Evolutionary conservation across 30 jellyfish, hydroid and myxozoan species (phyloP), one percentile per base, ranked within the genome.

Genomic region (Aurelia sp.): DNA sequence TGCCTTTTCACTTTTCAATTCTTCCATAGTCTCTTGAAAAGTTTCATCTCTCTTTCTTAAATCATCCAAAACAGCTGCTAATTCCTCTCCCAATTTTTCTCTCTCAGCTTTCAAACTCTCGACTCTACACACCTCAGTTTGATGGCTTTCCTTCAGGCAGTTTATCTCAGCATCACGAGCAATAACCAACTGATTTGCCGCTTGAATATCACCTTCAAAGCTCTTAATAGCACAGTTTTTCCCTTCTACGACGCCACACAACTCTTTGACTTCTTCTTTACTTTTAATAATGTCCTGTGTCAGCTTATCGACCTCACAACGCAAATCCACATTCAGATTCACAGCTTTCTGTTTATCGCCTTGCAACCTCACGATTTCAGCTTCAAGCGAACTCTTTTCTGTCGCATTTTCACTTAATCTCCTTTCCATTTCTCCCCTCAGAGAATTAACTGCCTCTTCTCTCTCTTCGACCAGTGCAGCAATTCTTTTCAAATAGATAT

Each of bases 401-500:
- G 52, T 38, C 4, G 18, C 35, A 20, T 53, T 67, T 35, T 81
- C 91, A 50, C 44, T 53, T 6, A 81, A 13, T 20, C 17, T 81
- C 59, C 33, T 51, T 15, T 67, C 70, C 91, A 81, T 81, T 70
- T 69, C 91, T 10, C 22, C 35, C 55, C 18, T 81, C 24, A 67
- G 13, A 9, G 84, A 7, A 13, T 19, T 31, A 30, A 81, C 64
- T 2, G 91, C 91, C 12, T 67, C 41, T 38, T 81, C 81, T 21
- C 91, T 67, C 55, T 81, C 91, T 47, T 81, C 91, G 17, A 81
- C 80, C 77, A 81, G 38, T 10, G 91, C 91, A 5, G 91, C 24
- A 5, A 81, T 81, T 67, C 91, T 59, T 11, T 68, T 27, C 63
- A 81, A 33, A 18, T 20, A 81, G 13, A 81, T 66, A 13, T 68